Percentiles rank a stretch among this genome's conserved stretches.
phyloP scores from a whole-genome alignment of 2,888 invertebrate species.

The Antheraea yamamai region DNA sequence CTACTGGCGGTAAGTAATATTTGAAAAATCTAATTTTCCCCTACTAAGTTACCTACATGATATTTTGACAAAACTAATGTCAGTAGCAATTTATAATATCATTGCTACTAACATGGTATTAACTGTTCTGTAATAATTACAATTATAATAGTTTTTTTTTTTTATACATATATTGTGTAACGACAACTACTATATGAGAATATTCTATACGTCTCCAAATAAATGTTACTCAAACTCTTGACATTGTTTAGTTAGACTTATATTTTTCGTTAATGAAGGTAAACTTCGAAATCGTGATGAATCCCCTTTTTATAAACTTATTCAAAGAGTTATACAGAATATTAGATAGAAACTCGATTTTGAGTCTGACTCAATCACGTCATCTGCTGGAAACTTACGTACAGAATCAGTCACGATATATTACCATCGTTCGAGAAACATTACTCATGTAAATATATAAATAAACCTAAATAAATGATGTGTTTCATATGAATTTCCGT shows the following conservation, averaged over 20 bases:
- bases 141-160: too few relatives aligned
- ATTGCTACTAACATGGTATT: too few relatives aligned
- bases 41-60: neutral
- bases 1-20: neutral
- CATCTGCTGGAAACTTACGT: neutral
- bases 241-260: neutral
- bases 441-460: constrained; percentile 16
- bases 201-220: neutral
- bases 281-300: neutral
- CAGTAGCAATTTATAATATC: too few relatives aligned
- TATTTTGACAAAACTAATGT: too few relatives aligned
- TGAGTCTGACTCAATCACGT: too few relatives aligned
- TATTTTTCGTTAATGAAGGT: neutral
- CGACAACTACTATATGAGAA: too few relatives aligned
- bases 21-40: neutral
- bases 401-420: constrained; percentile 4
- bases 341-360: neutral
- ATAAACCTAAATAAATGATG: constrained; percentile 19
- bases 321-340: neutral
- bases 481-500: constrained; percentile 35
- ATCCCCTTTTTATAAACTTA: neutral
- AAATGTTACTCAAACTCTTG: neutral
- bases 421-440: neutral
- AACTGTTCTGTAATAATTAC: too few relatives aligned
- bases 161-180: too few relatives aligned